Evolutionary conservation across 2,113 vertebrate genomes (phyloP), one percentile per base, ranked within the genome.

Genomic region (Zeus faber): DNA sequence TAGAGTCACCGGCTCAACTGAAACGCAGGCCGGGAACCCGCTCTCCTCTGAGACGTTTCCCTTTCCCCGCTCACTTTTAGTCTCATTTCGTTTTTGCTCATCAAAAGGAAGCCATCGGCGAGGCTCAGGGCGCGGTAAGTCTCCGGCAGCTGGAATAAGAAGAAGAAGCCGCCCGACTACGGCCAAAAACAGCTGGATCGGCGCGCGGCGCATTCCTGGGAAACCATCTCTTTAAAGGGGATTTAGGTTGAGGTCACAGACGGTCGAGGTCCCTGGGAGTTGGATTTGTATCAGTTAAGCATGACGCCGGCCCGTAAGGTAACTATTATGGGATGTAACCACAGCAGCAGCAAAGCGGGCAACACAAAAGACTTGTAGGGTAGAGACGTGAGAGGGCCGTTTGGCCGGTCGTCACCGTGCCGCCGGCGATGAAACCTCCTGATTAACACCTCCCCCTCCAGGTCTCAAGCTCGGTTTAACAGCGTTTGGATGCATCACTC

Each of bases 111-210:
- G 74, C 71, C 33, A 57, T 76, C 59, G 40, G 81, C 66, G 26
- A 65, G 50, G 67, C 72, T 79, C 52, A 0, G 53, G 70, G 82
- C 70, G 67, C 18, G 21, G 74, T 72, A 85, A 86, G 89, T 86
- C 68, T 48, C 14, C 72, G 73, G 68, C 87, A 86, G 84, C 83
- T 85, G 84, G 49, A 62, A 70, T n/a, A n/a, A n/a, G n/a, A n/a
- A n/a, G n/a, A n/a, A n/a, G n/a, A n/a, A n/a, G n/a, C n/a, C n/a
- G 58, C 26, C 25, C 53, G 62, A 79, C 74, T 77, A 67, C 49
- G 52, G 58, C 13, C 65, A 21, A 68, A 83, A 82, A 70, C 76
- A 80, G 78, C 79, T 79, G 70, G 58, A 80, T 53, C 16, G 17
- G 58, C 17, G 54, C 47, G 41, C 25, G 21, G 58, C 9, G 13